These are phyloP conservation scores for Palaemon carinicauda DNA, from an alignment of 1,140 invertebrate species.

Conservation along the genomic window DNA sequence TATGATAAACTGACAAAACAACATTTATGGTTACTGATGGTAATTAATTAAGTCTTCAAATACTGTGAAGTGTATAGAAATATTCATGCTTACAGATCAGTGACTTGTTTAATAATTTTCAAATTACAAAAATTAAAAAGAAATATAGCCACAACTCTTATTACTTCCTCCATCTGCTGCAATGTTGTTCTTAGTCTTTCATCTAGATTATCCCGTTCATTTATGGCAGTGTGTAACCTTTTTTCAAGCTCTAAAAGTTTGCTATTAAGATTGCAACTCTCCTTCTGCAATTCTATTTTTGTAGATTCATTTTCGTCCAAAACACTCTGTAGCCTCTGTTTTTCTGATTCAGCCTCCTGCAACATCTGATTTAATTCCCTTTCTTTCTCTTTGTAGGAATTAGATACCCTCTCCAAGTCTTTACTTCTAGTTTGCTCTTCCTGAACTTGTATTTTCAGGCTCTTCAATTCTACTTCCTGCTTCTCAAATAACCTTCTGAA, in stretches of 20 bases:
- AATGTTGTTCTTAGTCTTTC: too few species aligned
- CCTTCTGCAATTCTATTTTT: not conserved
- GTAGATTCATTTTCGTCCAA: not conserved
- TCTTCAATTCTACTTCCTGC: not conserved
- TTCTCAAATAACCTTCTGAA: not conserved
- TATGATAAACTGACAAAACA: too few species aligned
- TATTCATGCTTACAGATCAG: too few species aligned
- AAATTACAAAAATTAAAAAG: too few species aligned
- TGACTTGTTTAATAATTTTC: too few species aligned
- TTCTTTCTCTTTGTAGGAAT: not conserved
- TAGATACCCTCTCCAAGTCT: not conserved
- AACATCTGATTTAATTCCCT: not conserved
- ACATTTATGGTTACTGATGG: too few species aligned
- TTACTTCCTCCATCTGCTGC: conserved; percentile 11
- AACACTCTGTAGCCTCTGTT: not conserved
- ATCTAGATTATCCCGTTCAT: not conserved
- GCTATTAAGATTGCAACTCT: not conserved
- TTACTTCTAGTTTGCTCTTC: not conserved
- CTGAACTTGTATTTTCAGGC: not conserved
- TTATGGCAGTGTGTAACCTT: not conserved
- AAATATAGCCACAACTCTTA: not conserved
- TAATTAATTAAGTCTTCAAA: too few species aligned
- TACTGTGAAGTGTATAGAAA: too few species aligned
- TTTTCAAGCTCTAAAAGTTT: not conserved
- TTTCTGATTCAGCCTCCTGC: not conserved